Evolutionary conservation across 2,113 vertebrate genomes (phyloP), one percentile per base, ranked within the genome.

Genomic region (Chrysochloris asiatica): DNA sequence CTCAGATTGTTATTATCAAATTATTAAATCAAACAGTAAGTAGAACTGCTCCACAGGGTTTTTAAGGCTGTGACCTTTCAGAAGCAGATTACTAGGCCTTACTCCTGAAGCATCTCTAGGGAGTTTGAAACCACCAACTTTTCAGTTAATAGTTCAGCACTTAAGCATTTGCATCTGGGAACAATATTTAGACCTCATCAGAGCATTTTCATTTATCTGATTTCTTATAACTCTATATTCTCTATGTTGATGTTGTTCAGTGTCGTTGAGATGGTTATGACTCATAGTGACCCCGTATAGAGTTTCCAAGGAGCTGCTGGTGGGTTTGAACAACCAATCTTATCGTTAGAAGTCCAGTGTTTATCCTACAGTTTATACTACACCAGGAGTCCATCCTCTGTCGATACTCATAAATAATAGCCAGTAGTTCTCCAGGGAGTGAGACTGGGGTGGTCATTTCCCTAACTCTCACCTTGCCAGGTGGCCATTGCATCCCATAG

Each of bases 21-120:
- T 80, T 83, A 76, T 43, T 83, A 91, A 91, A 80, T 82, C 71
- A 71, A 36, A 69, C 36, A 38, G 36, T n/a, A n/a, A 69, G 21
- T 8, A 38, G n/a, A 38, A 38, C 67, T 69, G 67, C 21, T 22
- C 36, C 21, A 69, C 1, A 24, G 19, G 67, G 19, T 69, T 19
- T 38, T 22, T 28, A 41, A 69, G 67, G 67, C 17, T 17, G 33
- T 67, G 63, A n/a, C 63, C 33, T 67, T 67, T 67, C 14, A 36
- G 33, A 67, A 36, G n/a, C 33, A 19, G 63, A 36, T 67, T 2
- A 28, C 36, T 36, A 41, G n/a, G 36, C 7, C 36, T 69, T 38
- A 21, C 4, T 21, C 22, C 19, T 38, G 36, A 21, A 21, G 67
- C 67, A 69, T 69, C 19, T 69, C 67, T 69, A 36, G 16, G 67